Base-by-base conservation (phyloP, 2,888 invertebrate genomes). In the Noctua fimbriata region DNA sequence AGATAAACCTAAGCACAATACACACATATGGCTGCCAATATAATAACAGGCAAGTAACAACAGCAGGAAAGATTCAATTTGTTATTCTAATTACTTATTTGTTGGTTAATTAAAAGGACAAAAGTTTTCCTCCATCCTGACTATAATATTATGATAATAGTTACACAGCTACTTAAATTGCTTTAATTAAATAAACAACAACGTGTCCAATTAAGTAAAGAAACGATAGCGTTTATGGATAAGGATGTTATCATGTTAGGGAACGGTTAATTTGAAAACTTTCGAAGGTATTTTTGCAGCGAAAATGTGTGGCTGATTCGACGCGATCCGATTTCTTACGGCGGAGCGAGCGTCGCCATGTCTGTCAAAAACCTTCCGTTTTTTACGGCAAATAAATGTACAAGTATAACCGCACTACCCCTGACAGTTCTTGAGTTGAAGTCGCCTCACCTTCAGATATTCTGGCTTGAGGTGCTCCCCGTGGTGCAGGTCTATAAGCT, bases 381-480 rank as follows among this genome's bases (percentile, higher is more conserved):
- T 32, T 28, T 63, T 3, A 18, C 18, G 28, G 63, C 18, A 18
- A 32, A 28, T 60, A 9, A 60, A 55, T 10, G 9, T 10, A 32
- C 60, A 60, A 60, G 18, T 9, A 63, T 16, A 60, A 60, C 28
- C 60, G 28, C 18, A 63, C 18, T 60, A 28, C 7, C n/a, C 7
- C 55, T 41, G 36, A 70, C 32, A 16, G 41, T 73, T 73, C 24
- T 21, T 52, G 12, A 4, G 16, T 72, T 24, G 18, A 28, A 75
- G 3, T 32, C 1, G 21, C 1, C 74, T 84, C 93, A 98, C 98
- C 97, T 98, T 97, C 63, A 98, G 80, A 92, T 97, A 98, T 81
- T 98, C 98, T 0, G 98, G 97, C 77, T 97, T 97, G 91, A 97
- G 93, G 73, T 98, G 97, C 70, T 98, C 98, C 0, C 97, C 97